Conservation (phyloP, 2,797 vertebrate genomes). For the Ibycter americanus region DNA sequence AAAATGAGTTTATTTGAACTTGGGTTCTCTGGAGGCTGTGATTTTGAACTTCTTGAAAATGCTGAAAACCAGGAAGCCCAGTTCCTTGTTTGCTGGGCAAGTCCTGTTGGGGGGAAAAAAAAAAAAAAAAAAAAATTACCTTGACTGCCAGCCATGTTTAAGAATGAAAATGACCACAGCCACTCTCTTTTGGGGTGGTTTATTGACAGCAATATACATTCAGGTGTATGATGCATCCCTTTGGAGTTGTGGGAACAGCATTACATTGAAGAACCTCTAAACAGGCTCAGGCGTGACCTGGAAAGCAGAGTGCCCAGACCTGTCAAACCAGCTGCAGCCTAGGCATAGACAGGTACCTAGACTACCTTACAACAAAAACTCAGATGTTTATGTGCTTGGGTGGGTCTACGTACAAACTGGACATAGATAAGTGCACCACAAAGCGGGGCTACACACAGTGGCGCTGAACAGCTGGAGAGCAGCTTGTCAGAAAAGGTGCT, state of each 20-base stretch:
- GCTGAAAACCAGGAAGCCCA: accelerated
- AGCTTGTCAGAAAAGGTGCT: background rate
- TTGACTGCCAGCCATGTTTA: background rate
- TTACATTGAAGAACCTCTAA: background rate
- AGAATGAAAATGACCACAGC: background rate
- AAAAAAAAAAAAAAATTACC: background rate
- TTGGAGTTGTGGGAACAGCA: background rate
- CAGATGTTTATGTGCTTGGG: background rate
- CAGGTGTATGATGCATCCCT: background rate
- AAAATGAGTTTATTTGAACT: background rate
- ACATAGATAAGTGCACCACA: background rate
- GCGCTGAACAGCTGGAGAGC: background rate
- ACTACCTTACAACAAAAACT: background rate
- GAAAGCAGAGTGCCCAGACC: background rate
- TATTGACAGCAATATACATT: background rate
- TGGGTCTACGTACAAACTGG: background rate
- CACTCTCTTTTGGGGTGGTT: background rate
- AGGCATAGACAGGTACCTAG: background rate
- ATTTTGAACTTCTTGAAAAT: background rate
- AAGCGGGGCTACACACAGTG: accelerated
- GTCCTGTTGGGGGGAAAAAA: background rate
- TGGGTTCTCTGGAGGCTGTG: background rate
- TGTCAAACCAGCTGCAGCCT: background rate
- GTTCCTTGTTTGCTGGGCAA: background rate
- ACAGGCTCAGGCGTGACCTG: background rate